Conservation (phyloP, 2,888 invertebrate genomes). For the Pyrgus malvae region DNA sequence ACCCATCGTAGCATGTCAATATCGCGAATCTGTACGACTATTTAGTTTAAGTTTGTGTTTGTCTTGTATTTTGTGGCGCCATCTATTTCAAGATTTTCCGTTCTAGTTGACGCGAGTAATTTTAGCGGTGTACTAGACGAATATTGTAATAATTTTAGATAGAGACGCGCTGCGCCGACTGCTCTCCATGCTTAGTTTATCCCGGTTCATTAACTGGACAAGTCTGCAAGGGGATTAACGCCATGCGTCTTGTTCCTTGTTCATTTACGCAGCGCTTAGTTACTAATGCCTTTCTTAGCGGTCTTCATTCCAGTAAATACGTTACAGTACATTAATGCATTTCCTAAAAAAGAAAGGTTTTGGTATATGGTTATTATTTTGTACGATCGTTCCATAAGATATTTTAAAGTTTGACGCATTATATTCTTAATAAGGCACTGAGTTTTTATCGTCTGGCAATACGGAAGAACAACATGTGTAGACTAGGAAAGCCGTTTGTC, state of each 20-base stretch:
- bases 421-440: too few species aligned
- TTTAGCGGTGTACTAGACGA: slow-evolving; percentile 12
- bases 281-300: not conserved
- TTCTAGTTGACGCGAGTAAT: slow-evolving; percentile 19
- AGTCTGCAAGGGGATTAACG: slow-evolving; percentile 17
- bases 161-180: slow-evolving; percentile 1
- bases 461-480: too few species aligned
- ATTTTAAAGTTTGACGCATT: too few species aligned
- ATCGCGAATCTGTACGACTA: not conserved
- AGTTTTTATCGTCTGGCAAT: too few species aligned
- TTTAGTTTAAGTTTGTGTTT: not conserved
- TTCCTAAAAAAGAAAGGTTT: too few species aligned
- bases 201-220: slow-evolving; percentile 17
- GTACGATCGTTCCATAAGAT: too few species aligned
- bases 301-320: too few species aligned
- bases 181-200: slow-evolving; percentile 13
- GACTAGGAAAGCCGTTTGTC: too few species aligned
- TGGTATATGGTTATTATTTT: too few species aligned
- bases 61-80: slow-evolving; percentile 16
- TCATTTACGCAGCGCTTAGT: not conserved
- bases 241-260: slow-evolving; percentile 30
- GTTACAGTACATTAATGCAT: too few species aligned
- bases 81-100: slow-evolving; percentile 22
- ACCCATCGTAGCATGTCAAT: too few species aligned
- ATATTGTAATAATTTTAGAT: slow-evolving; percentile 23